Evolutionary conservation across 2,888 invertebrate species (phyloP), one percentile per base, ranked within the genome.

Genomic region (Hydropsyche betteni): DNA sequence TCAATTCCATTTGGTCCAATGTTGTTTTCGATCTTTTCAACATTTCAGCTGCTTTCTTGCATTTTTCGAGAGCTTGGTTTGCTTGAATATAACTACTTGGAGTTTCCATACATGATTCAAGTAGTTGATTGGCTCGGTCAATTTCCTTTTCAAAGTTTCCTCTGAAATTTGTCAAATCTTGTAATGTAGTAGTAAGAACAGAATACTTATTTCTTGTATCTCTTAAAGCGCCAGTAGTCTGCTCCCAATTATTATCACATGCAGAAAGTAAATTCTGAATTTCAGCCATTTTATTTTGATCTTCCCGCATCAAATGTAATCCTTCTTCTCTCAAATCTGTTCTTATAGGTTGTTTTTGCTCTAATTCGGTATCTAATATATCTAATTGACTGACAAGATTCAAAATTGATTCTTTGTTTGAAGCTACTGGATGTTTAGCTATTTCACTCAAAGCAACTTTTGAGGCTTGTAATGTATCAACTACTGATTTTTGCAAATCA

Each of bases 181-280:
- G 92, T 85, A 94, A 89, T 0, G 93, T 91, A 53, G 90, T 90
- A 51, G 92, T 90, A 74, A 95, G 88, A 53, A 93, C 88, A 7
- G 91, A 89, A 80, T 93, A 92, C 81, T 92, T 93, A 80, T 92
- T 90, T 81, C 92, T 92, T 75, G 93, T 91, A 76, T 94, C 93
- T 74, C 90, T 89, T 33, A 95, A 89, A 73, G 91, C 88, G 80
- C 94, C 92, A 72, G 92, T 91, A 0, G 94, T 86, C 83, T 92
- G 92, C 82, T 95, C 95, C 91, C 94, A 96, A 80, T 91, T 92
- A 74, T 91, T 90, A 81, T 96, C 95, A 58, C 94, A 90, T 0
- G 92, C 89, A 0, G 94, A 88, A 0, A 96, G 84, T 68, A 92
- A 91, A 80, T 93, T 93, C 84, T 96, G 96, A 77, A 96, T 92